Evolutionary conservation across 2,888 invertebrate species (phyloP).

Genomic region (Hesperia comma): DNA sequence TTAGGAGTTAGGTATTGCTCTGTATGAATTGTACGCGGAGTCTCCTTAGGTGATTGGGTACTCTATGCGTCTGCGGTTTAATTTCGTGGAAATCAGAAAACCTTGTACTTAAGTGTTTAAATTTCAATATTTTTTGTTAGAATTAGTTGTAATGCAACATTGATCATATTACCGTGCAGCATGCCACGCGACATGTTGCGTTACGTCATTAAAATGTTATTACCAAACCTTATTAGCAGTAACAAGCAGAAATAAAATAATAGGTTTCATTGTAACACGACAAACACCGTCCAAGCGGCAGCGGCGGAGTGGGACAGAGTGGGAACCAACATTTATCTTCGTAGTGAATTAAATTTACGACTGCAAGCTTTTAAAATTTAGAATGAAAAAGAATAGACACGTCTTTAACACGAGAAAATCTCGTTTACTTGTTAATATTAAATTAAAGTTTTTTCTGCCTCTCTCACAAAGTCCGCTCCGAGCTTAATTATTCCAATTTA

Average conservation of each 20-base stretch:
- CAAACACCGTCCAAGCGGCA: neutral
- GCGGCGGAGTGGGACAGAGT: neutral
- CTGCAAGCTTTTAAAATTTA: constrained; percentile 16
- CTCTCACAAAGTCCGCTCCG: constrained; percentile 38
- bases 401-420: constrained; percentile 46
- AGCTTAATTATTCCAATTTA: constrained; percentile 38
- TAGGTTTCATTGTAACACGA: neutral
- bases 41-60: too few species aligned
- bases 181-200: too few species aligned
- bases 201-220: too few species aligned
- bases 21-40: too few species aligned
- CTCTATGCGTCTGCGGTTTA: too few species aligned
- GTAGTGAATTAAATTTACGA: constrained; percentile 21
- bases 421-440: constrained; percentile 48
- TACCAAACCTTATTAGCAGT: too few species aligned
- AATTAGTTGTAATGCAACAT: too few species aligned
- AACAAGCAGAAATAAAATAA: neutral
- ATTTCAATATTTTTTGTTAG: too few species aligned
- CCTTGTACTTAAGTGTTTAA: too few species aligned
- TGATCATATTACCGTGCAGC: too few species aligned
- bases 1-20: too few species aligned
- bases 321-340: constrained; percentile 3
- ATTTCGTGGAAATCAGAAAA: too few species aligned
- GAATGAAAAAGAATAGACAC: constrained; percentile 16
- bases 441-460: constrained; percentile 47